phyloP scores from a whole-genome alignment of 2,113 vertebrate genomes.

The Aspidoscelis tigris region DNA sequence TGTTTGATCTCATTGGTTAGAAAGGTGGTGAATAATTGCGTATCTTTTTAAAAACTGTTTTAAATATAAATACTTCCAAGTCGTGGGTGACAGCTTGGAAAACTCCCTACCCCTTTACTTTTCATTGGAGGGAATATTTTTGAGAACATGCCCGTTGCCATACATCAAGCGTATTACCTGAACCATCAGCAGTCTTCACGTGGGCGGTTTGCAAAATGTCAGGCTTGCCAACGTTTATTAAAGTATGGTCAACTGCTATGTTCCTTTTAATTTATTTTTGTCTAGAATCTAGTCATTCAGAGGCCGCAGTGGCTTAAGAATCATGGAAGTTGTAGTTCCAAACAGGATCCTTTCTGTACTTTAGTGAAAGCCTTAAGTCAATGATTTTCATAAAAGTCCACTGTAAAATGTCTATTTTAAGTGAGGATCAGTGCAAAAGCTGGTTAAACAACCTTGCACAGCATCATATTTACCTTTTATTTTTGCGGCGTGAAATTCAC shows the following conservation, averaged over 20 bases:
- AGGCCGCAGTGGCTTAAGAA: no score
- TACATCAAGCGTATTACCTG: neutral
- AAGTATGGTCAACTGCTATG: neutral
- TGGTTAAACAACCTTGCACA: conserved; percentile 28
- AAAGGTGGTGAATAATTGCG: neutral
- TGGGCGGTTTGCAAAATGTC: neutral
- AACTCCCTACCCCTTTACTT: neutral
- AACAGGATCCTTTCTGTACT: neutral
- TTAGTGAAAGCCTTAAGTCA: neutral
- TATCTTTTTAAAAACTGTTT: neutral
- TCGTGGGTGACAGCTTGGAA: neutral
- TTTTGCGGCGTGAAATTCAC: conserved; percentile 19
- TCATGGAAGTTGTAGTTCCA: no score
- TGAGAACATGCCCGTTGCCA: conserved; percentile 22
- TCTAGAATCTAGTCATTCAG: no score
- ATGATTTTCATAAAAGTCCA: neutral
- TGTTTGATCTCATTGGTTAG: no score
- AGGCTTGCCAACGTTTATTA: neutral
- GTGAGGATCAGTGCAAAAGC: conserved; percentile 16
- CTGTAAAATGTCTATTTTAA: neutral
- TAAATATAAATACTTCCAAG: neutral
- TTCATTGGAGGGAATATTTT: neutral
- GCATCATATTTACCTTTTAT: conserved; percentile 19
- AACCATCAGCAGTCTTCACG: conserved; percentile 14
- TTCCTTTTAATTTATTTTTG: no score